Evolutionary conservation across 2,113 vertebrate genomes (phyloP), one percentile per base, ranked within the genome.

Genomic region (Ochotona curzoniae): DNA sequence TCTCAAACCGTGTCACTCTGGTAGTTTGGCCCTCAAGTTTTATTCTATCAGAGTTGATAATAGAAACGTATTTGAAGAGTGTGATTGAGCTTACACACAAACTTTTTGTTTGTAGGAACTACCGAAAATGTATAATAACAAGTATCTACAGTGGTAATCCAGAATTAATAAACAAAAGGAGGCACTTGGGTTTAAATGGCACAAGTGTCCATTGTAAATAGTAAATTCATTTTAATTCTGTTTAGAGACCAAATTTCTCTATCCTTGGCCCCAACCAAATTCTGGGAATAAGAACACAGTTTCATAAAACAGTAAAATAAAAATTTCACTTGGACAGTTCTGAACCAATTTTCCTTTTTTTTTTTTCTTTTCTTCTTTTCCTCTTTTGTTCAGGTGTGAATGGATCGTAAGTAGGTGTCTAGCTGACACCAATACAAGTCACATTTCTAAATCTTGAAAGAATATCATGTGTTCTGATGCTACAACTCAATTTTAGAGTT

Each of bases 191-290:
- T 71, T 17, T 81, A 30, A 88, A 51, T 76, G 51, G 6, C 61
- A 75, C n/a, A 30, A 38, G 44, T 87, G 79, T 79, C 60, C 76
- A 86, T 83, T 85, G 35, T 73, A 82, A 54, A 78, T 5, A 7
- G 82, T 21, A 7, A 76, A 5, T 0, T 82, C 1, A 76, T 35
- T 63, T 94, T 57, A 67, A 76, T 11, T 87, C 28, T 86, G 7
- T 93, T 83, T 94, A 26, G 9, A 96, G 11, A 84, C 44, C n/a
- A 49, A 20, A 14, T 92, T 93, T 70, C 71, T 87, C 6, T 91
- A 83, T 74, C 10, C 90, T 90, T 69, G 7, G 3, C 70, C 32
- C 49, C 83, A 4, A 49, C 83, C 82, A 9, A 28, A 79, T 49
- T 75, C 49, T 51, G 61, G 23, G 20, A 47, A 44, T 80, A 26